Conservation (phyloP, 2,113 vertebrate species). For the Zosterops borbonicus region DNA sequence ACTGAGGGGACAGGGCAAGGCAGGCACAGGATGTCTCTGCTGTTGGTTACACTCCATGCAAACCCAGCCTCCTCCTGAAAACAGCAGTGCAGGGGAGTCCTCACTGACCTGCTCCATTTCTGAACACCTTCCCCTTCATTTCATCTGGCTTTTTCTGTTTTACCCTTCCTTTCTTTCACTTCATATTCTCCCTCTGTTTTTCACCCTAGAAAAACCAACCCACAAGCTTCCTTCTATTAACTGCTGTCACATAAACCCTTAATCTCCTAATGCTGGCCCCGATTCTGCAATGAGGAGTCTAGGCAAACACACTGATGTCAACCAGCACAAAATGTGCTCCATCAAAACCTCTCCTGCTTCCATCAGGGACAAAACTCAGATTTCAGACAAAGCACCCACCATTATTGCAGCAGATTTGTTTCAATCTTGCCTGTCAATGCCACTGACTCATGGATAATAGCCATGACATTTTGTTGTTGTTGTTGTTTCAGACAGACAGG, state of each 20-base stretch:
- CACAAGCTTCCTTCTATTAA: background rate
- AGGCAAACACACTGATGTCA: background rate
- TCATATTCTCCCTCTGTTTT: background rate
- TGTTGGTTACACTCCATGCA: rapidly evolving
- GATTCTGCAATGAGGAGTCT: background rate
- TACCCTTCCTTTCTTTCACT: background rate
- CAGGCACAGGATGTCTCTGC: background rate
- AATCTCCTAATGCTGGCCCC: background rate
- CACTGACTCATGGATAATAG: background rate
- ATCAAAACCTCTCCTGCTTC: background rate
- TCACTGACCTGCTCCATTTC: background rate
- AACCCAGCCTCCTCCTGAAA: background rate
- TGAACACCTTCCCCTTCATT: background rate
- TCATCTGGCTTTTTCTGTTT: background rate
- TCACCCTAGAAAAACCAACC: background rate
- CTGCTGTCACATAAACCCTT: background rate
- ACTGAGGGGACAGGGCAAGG: background rate
- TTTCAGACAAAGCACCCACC: background rate
- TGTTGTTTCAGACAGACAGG: background rate
- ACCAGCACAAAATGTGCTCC: background rate
- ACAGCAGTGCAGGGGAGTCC: background rate
- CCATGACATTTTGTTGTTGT: background rate
- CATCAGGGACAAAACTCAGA: background rate
- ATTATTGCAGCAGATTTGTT: background rate
- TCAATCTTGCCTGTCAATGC: background rate